Conservation (phyloP, 2,888 invertebrate species). For the Oligia latruncula region DNA sequence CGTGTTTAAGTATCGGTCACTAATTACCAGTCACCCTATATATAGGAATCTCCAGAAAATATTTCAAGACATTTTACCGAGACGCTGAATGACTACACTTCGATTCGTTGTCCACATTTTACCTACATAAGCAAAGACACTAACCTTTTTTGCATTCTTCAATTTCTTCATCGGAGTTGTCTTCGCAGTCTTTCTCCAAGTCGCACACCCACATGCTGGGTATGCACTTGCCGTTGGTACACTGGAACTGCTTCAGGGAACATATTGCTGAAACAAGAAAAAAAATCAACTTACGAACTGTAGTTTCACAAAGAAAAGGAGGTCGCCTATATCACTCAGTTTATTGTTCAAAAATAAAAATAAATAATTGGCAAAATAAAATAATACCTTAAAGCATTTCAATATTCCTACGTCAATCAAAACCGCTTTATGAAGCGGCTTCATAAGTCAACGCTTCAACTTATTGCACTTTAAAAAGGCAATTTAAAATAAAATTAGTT, state of each 20-base stretch:
- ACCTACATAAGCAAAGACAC: conserved; percentile 20
- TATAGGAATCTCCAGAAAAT: neutral
- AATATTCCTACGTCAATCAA: conserved; percentile 15
- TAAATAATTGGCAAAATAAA: neutral
- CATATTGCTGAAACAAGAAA: conserved; percentile 87
- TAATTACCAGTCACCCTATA: no score
- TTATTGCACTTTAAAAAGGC: conserved; percentile 6
- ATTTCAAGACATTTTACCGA: neutral
- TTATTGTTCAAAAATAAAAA: neutral
- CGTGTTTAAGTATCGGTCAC: no score
- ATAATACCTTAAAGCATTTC: conserved; percentile 9
- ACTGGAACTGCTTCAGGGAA: conserved; percentile 93
- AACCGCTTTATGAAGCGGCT: conserved; percentile 16
- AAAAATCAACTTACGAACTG: neutral
- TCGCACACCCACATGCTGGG: conserved; percentile 95
- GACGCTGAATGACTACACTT: neutral
- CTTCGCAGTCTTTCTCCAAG: conserved; percentile 94
- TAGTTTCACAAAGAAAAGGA: no score
- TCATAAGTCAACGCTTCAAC: conserved; percentile 21
- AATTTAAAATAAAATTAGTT: conserved; percentile 5
- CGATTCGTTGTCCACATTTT: neutral
- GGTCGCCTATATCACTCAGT: neutral
- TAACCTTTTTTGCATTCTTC: conserved; percentile 92
- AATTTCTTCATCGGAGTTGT: conserved; percentile 94
- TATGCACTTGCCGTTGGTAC: conserved; percentile 94